Percentiles rank a stretch among this genome's conserved stretches.
phyloP scores from a whole-genome alignment of 2,113 vertebrate genomes.

The Eulemur macaco region DNA sequence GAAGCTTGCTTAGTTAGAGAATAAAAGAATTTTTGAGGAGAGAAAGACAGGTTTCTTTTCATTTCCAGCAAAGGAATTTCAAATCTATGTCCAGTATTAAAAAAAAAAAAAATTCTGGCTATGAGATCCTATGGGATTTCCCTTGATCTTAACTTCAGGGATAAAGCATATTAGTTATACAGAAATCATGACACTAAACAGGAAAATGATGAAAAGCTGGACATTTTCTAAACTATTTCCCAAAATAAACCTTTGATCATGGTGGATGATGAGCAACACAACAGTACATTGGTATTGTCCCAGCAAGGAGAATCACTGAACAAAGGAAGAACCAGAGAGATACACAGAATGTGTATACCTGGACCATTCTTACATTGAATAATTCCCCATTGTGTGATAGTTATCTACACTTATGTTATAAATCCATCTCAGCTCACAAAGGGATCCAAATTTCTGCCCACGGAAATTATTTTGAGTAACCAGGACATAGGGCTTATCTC shows the following conservation, averaged over 20 bases:
- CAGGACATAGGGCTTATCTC: neutral
- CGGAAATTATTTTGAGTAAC: neutral
- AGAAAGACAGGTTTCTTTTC: neutral
- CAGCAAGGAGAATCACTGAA: neutral
- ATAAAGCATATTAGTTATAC: neutral
- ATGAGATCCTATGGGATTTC: neutral
- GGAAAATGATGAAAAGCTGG: neutral
- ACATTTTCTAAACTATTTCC: neutral
- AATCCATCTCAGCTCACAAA: neutral
- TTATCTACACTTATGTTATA: neutral
- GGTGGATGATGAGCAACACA: neutral
- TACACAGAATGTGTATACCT: neutral
- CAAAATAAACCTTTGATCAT: neutral
- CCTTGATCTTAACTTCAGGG: neutral
- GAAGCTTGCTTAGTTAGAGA: neutral
- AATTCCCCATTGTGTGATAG: neutral
- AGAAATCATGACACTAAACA: neutral
- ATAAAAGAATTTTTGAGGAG: constrained; percentile 11
- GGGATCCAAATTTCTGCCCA: neutral
- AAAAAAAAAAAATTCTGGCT: neutral
- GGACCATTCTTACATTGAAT: neutral
- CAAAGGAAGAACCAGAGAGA: neutral
- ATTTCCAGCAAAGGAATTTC: constrained; percentile 8
- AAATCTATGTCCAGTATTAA: neutral
- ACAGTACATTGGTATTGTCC: neutral